Evolutionary conservation across 2,797 vertebrate genomes (phyloP).

Genomic region (Sebastes elongatus): DNA sequence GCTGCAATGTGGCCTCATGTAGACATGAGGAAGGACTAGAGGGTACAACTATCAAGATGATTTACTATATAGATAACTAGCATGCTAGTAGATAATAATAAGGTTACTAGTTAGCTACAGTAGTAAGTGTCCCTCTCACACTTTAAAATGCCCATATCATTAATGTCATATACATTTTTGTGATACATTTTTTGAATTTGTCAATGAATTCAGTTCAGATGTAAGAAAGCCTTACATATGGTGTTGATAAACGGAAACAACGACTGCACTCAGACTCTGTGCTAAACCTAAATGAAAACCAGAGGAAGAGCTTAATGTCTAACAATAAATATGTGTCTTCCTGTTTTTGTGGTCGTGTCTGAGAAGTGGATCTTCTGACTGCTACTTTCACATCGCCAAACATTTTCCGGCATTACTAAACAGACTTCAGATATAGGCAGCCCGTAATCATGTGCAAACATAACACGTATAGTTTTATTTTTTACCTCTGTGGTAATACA

Average conservation of each 20-base stretch:
- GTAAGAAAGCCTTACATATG: neutral
- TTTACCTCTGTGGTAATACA: neutral
- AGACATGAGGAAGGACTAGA: neutral
- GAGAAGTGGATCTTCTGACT: slow-evolving; percentile 50
- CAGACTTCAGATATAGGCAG: neutral
- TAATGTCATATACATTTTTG: neutral
- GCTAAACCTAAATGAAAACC: neutral
- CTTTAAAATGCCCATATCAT: neutral
- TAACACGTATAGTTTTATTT: neutral
- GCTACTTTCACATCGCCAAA: slow-evolving; percentile 59
- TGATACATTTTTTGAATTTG: neutral
- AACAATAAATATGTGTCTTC: slow-evolving; percentile 45
- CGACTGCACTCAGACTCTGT: neutral
- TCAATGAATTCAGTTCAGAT: neutral
- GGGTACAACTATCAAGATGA: neutral
- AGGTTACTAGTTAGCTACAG: neutral
- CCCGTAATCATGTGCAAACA: neutral
- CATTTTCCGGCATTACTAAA: slow-evolving; percentile 8
- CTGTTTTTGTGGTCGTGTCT: slow-evolving; percentile 52
- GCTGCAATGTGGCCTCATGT: neutral
- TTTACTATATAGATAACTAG: neutral
- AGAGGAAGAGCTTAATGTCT: slow-evolving; percentile 5
- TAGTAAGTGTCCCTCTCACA: neutral
- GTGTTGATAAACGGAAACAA: neutral
- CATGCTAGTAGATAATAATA: neutral